phyloP scores from a whole-genome alignment of 2,113 vertebrate species.

The Caracal caracal region DNA sequence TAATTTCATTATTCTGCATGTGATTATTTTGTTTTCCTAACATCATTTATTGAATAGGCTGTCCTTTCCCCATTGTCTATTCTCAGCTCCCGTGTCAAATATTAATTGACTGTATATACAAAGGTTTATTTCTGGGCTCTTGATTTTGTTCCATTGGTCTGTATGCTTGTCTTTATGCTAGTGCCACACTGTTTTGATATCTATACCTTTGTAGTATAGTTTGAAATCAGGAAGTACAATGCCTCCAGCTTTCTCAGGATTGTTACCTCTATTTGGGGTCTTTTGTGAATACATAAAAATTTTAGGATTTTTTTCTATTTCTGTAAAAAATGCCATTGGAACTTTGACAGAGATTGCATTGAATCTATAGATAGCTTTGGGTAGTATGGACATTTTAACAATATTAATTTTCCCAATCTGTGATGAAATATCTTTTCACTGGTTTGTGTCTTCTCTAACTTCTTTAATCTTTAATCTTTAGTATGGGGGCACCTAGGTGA shows the following conservation, averaged over 20 bases:
- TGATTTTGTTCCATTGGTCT: not conserved
- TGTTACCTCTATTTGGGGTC: not conserved
- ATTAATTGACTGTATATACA: not conserved
- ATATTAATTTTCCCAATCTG: not conserved
- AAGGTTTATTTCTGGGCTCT: not conserved
- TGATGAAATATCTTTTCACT: not conserved
- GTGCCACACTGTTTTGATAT: not conserved
- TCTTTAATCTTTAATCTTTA: not conserved
- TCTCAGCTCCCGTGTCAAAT: not conserved
- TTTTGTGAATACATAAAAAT: not conserved
- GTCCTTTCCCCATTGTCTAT: not conserved
- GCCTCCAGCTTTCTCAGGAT: not conserved
- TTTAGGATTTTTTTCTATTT: not conserved
- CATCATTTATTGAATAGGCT: not conserved
- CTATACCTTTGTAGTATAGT: not conserved
- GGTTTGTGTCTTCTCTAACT: not conserved
- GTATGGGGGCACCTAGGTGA: too few relatives aligned
- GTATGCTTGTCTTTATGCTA: not conserved
- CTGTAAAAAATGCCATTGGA: not conserved
- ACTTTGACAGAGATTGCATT: not conserved
- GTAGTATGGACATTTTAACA: not conserved
- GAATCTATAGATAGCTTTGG: not conserved
- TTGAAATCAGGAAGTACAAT: not conserved
- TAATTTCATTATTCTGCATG: not conserved
- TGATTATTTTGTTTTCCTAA: not conserved